Percentiles rank a stretch among this genome's conserved stretches.
These are phyloP conservation scores for Andrena camellia DNA, from an alignment of 2,888 invertebrate genomes.

Conservation along the genomic window DNA sequence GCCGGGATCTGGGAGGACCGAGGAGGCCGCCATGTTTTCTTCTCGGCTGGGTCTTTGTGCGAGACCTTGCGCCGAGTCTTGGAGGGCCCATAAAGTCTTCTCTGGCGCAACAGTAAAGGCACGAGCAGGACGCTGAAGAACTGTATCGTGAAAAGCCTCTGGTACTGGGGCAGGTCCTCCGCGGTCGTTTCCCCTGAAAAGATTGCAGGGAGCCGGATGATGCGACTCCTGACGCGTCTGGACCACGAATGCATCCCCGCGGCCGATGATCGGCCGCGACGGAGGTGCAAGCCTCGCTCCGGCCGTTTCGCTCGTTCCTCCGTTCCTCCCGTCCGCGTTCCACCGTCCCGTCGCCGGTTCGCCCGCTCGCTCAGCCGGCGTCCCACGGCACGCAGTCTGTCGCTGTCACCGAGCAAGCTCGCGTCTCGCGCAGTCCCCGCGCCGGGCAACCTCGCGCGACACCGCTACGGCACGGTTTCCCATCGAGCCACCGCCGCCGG, in stretches of 20 bases:
- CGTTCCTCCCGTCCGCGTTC: conserved; percentile 52
- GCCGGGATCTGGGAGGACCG: no score
- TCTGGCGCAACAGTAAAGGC: no score
- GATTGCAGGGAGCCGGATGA: conserved; percentile 21
- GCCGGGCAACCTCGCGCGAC: background rate
- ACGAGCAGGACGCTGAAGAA: no score
- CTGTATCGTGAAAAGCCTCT: conserved; percentile 28
- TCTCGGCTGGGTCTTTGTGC: no score
- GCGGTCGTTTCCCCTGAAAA: background rate
- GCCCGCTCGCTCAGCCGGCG: conserved; percentile 60
- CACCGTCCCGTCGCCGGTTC: conserved; percentile 33
- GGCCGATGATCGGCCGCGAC: conserved; percentile 39
- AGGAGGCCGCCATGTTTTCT: no score
- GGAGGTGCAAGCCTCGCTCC: conserved; percentile 49
- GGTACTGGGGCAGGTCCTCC: conserved; percentile 41
- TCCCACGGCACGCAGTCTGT: conserved; percentile 71
- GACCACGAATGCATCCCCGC: conserved; percentile 48
- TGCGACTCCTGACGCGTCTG: conserved; percentile 33
- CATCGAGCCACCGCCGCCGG: background rate
- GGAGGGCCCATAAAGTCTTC: no score
- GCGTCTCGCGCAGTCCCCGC: conserved; percentile 19
- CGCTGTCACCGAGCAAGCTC: conserved; percentile 57
- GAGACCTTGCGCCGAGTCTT: no score
- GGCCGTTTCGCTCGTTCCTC: conserved; percentile 48
- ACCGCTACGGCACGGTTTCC: background rate